phyloP scores from a whole-genome alignment of 2,797 vertebrate species.

The Lepilemur ruficaudatus region DNA sequence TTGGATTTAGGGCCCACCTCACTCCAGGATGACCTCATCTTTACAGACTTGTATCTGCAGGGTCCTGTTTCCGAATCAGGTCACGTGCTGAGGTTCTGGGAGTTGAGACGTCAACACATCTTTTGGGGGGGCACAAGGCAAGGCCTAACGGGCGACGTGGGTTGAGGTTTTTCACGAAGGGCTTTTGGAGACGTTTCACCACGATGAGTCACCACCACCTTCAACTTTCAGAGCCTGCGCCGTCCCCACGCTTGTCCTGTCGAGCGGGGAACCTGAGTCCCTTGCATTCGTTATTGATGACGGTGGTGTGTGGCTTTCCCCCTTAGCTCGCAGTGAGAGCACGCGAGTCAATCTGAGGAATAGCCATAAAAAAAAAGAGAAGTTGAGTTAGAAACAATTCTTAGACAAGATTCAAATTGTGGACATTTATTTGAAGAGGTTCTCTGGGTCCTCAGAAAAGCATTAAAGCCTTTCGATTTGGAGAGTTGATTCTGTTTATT shows the following conservation, averaged over 20 bases:
- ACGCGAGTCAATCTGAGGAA: constrained; percentile 10
- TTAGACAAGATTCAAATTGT: background rate
- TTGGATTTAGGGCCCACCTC: background rate
- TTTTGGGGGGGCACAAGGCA: background rate
- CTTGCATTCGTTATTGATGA: constrained; percentile 70
- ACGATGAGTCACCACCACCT: background rate
- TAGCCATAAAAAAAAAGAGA: background rate
- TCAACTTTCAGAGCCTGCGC: constrained; percentile 21
- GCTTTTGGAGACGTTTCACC: background rate
- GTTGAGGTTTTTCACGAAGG: background rate
- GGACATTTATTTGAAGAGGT: background rate
- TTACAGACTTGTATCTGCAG: background rate
- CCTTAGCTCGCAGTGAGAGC: constrained; percentile 34
- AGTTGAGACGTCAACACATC: background rate
- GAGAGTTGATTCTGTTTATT: constrained; percentile 1
- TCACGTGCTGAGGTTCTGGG: background rate
- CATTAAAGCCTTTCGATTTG: background rate
- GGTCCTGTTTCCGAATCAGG: background rate
- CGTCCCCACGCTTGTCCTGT: constrained; percentile 37
- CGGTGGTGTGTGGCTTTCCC: constrained; percentile 18
- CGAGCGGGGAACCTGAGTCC: constrained; percentile 46
- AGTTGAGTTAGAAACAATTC: constrained; percentile 14
- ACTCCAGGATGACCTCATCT: background rate
- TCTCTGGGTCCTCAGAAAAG: background rate
- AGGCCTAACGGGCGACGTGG: fast-evolving